Conservation (phyloP, 2,797 vertebrate genomes). For the Eulemur coronatus region DNA sequence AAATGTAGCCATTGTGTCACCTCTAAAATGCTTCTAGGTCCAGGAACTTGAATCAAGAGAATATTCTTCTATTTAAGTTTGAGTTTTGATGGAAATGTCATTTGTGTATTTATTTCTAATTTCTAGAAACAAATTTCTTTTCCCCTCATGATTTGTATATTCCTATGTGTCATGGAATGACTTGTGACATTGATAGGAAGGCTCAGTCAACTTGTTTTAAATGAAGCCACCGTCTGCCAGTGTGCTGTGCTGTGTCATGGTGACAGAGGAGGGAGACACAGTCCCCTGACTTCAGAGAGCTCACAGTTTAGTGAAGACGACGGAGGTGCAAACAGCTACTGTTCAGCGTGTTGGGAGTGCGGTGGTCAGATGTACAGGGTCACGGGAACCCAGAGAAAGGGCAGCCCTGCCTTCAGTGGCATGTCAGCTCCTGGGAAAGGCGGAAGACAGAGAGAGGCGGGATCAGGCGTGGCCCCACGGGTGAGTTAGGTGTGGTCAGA, state of each 20-base stretch:
- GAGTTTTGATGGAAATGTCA: slow-evolving; percentile 3
- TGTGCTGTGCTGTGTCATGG: background rate
- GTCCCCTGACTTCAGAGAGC: no score
- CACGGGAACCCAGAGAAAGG: background rate
- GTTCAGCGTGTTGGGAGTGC: no score
- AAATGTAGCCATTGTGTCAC: background rate
- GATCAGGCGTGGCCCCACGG: background rate
- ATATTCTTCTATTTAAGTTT: background rate
- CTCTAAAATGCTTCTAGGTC: background rate
- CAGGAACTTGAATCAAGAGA: slow-evolving; percentile 6
- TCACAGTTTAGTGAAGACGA: background rate
- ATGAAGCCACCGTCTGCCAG: background rate
- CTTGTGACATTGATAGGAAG: background rate
- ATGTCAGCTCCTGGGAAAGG: background rate
- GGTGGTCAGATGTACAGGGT: background rate
- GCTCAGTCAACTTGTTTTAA: background rate
- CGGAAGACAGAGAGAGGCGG: background rate
- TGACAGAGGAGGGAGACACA: no score
- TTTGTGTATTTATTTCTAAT: background rate
- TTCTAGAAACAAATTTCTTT: slow-evolving; percentile 38
- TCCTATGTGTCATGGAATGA: background rate
- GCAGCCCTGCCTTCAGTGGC: background rate
- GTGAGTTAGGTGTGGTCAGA: background rate
- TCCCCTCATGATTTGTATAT: background rate
- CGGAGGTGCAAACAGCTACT: background rate